These are phyloP conservation scores for Phataginus tricuspis DNA, from an alignment of 2,797 vertebrate genomes.

Conservation along the genomic window DNA sequence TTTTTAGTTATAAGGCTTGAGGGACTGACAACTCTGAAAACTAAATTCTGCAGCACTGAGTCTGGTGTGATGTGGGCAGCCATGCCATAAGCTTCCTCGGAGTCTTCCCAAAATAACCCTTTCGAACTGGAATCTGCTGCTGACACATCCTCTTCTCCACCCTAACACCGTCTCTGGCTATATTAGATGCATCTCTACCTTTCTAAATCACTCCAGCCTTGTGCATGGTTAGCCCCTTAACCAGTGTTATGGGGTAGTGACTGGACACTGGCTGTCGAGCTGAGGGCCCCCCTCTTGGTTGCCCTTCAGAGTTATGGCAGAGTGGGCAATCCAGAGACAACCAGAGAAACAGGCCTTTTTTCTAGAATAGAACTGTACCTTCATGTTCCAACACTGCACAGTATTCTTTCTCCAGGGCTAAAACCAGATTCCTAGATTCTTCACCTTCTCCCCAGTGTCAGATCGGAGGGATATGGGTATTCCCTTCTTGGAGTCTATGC, in stretches of 20 bases:
- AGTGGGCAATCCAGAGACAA: background rate
- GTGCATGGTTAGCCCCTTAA: background rate
- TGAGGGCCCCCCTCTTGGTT: background rate
- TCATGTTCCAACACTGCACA: rapidly evolving
- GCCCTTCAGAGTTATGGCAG: background rate
- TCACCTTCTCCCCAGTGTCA: background rate
- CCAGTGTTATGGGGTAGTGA: rapidly evolving
- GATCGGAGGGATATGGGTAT: background rate
- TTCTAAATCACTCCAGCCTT: background rate
- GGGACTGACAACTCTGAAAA: slow-evolving; percentile 32
- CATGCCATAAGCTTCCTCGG: background rate
- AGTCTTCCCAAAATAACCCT: slow-evolving; percentile 58
- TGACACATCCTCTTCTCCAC: slow-evolving; percentile 33
- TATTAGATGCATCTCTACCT: background rate
- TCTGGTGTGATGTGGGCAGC: slow-evolving; percentile 38
- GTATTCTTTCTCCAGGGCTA: background rate
- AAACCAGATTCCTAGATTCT: background rate
- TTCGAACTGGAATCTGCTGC: background rate
- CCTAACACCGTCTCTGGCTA: background rate
- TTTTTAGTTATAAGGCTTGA: slow-evolving; percentile 60
- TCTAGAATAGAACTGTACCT: background rate
- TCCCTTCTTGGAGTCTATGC: background rate
- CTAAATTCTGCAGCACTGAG: slow-evolving; percentile 9
- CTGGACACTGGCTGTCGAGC: background rate
- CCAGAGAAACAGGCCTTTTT: background rate